Evolutionary conservation across 2,113 vertebrate genomes (phyloP), one percentile per base, ranked within the genome.

Genomic region (Crotophaga sulcirostris): DNA sequence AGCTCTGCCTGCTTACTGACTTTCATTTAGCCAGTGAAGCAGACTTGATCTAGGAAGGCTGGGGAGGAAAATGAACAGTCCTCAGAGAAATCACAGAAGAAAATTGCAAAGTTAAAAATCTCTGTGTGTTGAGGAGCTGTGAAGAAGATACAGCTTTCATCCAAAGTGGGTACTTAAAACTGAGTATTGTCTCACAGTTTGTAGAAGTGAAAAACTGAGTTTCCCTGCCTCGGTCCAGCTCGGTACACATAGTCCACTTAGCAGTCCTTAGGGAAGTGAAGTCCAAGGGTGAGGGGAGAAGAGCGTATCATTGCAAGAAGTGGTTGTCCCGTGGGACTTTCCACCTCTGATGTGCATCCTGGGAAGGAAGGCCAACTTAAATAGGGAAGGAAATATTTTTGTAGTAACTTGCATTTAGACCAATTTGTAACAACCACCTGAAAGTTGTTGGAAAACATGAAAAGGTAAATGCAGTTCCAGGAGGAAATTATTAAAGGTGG

Each of bases 291-390:
- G 13, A 29, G 23, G 28, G 9, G 2, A 16, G 29, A 26, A 52
- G 60, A 26, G 6, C 0, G 0, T 19, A 11, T 6, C 26, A 7
- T 6, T 20, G 13, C 1, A 5, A 25, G 21, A 69, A 14, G 16
- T 1, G 13, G 10, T 29, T n/a, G 56, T 81, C 52, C 56, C 47
- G 3, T 3, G 10, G 36, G 47, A 36, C 63, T 67, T 67, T 21
- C 31, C 29, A 38, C 5, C 34, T 74, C 47, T 33, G 26, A 33
- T 10, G 20, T 20, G 13, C 10, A 15, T 75, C 38, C 36, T 58
- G 59, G 28, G 16, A 28, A 54, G 52, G 26, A 29, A 54, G 14
- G 8, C 47, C 47, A 10, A 49, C 23, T 49, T 49, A 10, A 24
- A 24, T 49, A 21, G 21, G 47, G 42, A 59, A 78, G 56, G 33